A percentile compares a stretch with the other conserved stretches of the same genome.
Evolutionary conservation across 2,888 invertebrate species (phyloP).

Genomic region (Leptogaster cylindrica): DNA sequence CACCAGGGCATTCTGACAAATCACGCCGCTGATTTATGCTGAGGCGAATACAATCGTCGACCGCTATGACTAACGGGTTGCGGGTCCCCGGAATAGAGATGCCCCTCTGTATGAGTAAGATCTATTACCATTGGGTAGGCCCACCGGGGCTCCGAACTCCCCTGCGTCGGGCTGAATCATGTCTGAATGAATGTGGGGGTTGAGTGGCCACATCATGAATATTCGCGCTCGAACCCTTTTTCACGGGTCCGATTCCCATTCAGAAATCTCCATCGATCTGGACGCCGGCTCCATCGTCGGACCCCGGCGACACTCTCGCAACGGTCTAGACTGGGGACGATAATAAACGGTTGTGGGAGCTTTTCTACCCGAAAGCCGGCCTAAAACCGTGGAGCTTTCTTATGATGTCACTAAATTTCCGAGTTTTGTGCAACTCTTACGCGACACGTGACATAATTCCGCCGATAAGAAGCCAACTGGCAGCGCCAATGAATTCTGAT

Average conservation of each 20-base stretch:
- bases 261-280: neutral
- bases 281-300: neutral
- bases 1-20: constrained; percentile 8
- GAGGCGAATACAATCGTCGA: constrained; percentile 7
- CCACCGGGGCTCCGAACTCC: neutral
- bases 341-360: neutral
- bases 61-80: constrained; percentile 30
- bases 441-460: constrained; percentile 1
- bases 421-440: neutral
- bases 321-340: neutral
- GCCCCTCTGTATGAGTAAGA: constrained; percentile 10
- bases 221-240: neutral
- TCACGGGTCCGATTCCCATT: constrained; percentile 8
- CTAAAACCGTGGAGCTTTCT: too few species aligned
- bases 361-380: too few species aligned
- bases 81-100: neutral
- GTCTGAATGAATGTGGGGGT: constrained; percentile 1
- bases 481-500: neutral
- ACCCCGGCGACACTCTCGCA: neutral
- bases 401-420: constrained; percentile 29
- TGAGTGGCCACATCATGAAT: constrained; percentile 1
- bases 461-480: neutral
- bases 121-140: constrained; percentile 35
- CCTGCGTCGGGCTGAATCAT: constrained; percentile 21
- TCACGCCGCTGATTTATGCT: constrained; percentile 31